These are phyloP conservation scores for Brachyhypopomus gauderio DNA, from an alignment of 2,113 vertebrate genomes.

Conservation along the genomic window DNA sequence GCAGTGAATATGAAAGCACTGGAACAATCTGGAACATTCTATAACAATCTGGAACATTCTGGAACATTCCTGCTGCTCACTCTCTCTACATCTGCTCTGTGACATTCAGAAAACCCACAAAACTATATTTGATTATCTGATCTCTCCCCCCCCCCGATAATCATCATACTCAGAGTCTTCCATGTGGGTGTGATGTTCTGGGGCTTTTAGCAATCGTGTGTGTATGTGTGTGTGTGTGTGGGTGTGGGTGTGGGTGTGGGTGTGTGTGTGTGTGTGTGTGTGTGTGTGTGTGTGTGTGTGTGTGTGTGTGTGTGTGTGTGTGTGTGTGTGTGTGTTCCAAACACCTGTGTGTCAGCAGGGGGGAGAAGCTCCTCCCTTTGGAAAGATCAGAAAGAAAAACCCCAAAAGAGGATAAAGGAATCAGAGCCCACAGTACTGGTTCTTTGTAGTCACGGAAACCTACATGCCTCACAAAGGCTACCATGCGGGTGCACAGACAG, in stretches of 20 bases:
- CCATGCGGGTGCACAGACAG: constrained; percentile 61
- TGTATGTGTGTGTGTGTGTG: constrained; percentile 16
- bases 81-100: neutral
- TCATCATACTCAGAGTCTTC: neutral
- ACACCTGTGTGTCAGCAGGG: constrained; percentile 43
- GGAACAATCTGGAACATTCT: too few species aligned
- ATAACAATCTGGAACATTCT: too few species aligned
- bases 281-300: neutral
- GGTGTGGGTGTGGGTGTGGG: constrained; percentile 8
- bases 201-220: neutral
- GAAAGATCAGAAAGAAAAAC: constrained; percentile 53
- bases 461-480: constrained; percentile 64
- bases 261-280: constrained; percentile 13
- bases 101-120: neutral
- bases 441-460: constrained; percentile 69
- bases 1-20: too few species aligned
- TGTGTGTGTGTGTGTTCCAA: constrained; percentile 17
- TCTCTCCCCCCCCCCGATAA: neutral
- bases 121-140: neutral
- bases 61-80: too few species aligned
- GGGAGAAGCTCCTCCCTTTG: constrained; percentile 50
- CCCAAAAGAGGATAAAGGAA: constrained; percentile 56
- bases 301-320: constrained; percentile 19
- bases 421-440: constrained; percentile 1
- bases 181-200: constrained; percentile 3